Evolutionary conservation across 2,888 invertebrate genomes (phyloP), one percentile per base, ranked within the genome.

Genomic region (Nasonovia ribisnigri): DNA sequence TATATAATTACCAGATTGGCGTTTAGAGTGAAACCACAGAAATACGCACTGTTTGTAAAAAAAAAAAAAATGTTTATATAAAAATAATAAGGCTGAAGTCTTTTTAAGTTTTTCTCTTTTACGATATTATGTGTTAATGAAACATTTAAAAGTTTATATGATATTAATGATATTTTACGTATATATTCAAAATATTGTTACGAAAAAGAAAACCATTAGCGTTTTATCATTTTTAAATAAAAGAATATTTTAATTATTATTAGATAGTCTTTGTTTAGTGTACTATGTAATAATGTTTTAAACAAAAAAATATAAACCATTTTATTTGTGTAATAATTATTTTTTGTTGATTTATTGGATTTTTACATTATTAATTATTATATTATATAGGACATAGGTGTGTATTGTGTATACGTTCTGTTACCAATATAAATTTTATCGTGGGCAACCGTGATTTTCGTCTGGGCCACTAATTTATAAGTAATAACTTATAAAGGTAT

Each of bases 71-170:
- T 46, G 10, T 88, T 51, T 54, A 51, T 54, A 88, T 36, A 60
- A 60, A 84, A 42, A 92, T 67, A 92, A 90, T 90, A 93, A 93
- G 93, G 93, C 93, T 93, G 93, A 93, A 16, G 93, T 93, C 93
- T 93, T 93, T 90, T 93, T 93, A 90, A 90, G 93, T 93, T 93
- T 93, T 89, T 93, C 60, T 93, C 84, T 93, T 93, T 90, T 88
- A 89, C n/a, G 48, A 89, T 77, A n/a, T 90, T 90, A 46, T 51
- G 42, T 84, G 42, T 88, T 77, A 43, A 92, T 57, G 36, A 88
- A 88, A 92, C 84, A 88, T 60, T 86, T 60, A 88, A 88, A 88
- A 92, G 48, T 92, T 67, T 87, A 57, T 57, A 57, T 57, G 57
- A 57, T 54, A 57, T 88, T 57, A 42, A 67, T 88, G 48, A 42